Conservation (phyloP, 2,888 invertebrate genomes). For the Zonitis immaculata region DNA sequence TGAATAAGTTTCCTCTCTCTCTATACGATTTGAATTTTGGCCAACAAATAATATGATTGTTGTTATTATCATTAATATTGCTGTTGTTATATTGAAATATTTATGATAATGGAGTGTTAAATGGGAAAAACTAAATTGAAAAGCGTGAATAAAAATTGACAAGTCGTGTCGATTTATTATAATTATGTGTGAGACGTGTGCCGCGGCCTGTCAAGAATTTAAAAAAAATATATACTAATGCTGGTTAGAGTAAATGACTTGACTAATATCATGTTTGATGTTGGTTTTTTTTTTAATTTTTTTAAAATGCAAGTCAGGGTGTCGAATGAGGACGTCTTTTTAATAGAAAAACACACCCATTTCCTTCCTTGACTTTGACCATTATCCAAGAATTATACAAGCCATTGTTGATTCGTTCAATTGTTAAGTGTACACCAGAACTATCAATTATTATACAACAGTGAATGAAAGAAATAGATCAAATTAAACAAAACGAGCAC, state of each 20-base stretch:
- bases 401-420: neutral
- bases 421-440: conserved; percentile 10
- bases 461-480: no score
- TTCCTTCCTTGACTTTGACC: conserved; percentile 22
- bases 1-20: neutral
- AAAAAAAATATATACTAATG: conserved; percentile 10
- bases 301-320: conserved; percentile 39
- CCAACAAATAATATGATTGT: neutral
- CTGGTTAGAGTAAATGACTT: conserved; percentile 33
- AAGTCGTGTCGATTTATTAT: conserved; percentile 35
- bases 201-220: conserved; percentile 21
- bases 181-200: conserved; percentile 33
- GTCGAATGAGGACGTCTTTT: conserved; percentile 31
- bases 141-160: conserved; percentile 34
- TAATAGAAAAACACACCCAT: conserved; percentile 22
- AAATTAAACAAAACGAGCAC: no score
- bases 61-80: neutral
- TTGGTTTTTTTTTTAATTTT: no score
- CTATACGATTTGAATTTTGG: neutral
- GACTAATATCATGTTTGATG: conserved; percentile 30
- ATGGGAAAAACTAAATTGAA: conserved; percentile 12
- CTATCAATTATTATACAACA: no score
- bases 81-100: no score
- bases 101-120: no score
- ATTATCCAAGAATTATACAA: conserved; percentile 3